A percentile compares a stretch with the other conserved stretches of the same genome.
Evolutionary conservation across 92 coral and sea anemone species (phyloP).

Genomic region (Paragorgia papillata): DNA sequence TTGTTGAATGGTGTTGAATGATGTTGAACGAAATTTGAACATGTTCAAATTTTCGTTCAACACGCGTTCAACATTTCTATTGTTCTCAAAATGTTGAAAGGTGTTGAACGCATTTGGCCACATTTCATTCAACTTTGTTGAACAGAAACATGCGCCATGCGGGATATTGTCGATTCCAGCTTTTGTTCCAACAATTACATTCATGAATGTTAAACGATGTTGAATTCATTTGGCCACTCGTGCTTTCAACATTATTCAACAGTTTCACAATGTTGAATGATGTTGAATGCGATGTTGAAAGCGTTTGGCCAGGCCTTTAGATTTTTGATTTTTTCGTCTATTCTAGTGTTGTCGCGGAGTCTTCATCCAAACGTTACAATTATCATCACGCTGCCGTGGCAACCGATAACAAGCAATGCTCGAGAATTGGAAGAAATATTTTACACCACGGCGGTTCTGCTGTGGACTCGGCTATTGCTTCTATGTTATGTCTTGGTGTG

Average conservation of each 20-base stretch:
- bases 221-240: no score
- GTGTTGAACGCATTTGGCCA: no score
- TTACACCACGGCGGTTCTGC: slow-evolving; percentile 85
- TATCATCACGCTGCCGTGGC: slow-evolving; percentile 91
- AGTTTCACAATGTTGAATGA: neutral
- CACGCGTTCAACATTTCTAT: no score
- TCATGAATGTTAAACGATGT: neutral
- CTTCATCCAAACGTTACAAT: slow-evolving; percentile 51
- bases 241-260: no score
- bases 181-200: no score
- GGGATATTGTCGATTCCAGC: no score
- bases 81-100: no score
- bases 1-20: no score
- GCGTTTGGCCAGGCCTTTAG: neutral
- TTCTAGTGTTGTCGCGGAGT: slow-evolving; percentile 16
- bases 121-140: no score
- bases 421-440: slow-evolving; percentile 71
- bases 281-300: neutral
- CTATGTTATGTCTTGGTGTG: slow-evolving; percentile 93
- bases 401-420: slow-evolving; percentile 77
- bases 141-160: no score
- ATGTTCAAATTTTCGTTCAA: no score
- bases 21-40: no score
- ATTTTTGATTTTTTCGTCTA: neutral
- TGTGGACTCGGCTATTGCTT: slow-evolving; percentile 88